A percentile compares a stretch with the other conserved stretches of the same genome.
Evolutionary conservation across 2,888 invertebrate genomes (phyloP).

Genomic region (Gastracanthus pulcherrimus): DNA sequence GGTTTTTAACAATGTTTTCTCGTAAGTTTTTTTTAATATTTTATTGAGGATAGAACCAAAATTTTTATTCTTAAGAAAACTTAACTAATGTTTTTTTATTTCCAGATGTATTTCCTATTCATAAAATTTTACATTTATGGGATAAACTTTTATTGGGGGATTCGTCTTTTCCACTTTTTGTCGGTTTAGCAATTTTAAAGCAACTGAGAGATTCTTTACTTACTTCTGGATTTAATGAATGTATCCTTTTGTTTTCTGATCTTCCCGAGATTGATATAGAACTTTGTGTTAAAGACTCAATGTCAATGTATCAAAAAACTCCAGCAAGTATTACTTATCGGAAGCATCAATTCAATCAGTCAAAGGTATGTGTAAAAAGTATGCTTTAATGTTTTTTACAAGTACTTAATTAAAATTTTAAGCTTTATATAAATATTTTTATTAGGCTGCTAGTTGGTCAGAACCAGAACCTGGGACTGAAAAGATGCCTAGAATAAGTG

Average conservation of each 20-base stretch:
- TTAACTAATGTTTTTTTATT: no score
- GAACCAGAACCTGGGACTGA: slow-evolving; percentile 73
- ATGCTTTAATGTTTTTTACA: not conserved
- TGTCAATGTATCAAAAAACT: slow-evolving; percentile 90
- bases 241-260: slow-evolving; percentile 98
- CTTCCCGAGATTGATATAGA: slow-evolving; percentile 98
- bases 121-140: slow-evolving; percentile 98
- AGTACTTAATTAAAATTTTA: not conserved
- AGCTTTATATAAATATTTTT: not conserved
- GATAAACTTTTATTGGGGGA: slow-evolving; percentile 96
- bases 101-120: slow-evolving; percentile 97
- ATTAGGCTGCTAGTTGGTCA: slow-evolving; percentile 69
- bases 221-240: slow-evolving; percentile 97
- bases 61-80: not conserved
- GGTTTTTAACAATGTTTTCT: slow-evolving; percentile 99
- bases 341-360: slow-evolving; percentile 82
- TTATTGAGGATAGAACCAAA: no score
- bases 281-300: slow-evolving; percentile 92
- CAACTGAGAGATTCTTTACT: slow-evolving; percentile 92
- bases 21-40: slow-evolving; percentile 87
- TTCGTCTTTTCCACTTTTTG: slow-evolving; percentile 94
- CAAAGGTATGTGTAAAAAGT: slow-evolving; percentile 64
- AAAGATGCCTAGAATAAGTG: slow-evolving; percentile 87
- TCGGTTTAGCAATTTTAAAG: slow-evolving; percentile 94
- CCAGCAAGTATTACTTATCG: slow-evolving; percentile 93